Conservation (phyloP, 2,797 vertebrate genomes). For the Epinephelus malabaricus region DNA sequence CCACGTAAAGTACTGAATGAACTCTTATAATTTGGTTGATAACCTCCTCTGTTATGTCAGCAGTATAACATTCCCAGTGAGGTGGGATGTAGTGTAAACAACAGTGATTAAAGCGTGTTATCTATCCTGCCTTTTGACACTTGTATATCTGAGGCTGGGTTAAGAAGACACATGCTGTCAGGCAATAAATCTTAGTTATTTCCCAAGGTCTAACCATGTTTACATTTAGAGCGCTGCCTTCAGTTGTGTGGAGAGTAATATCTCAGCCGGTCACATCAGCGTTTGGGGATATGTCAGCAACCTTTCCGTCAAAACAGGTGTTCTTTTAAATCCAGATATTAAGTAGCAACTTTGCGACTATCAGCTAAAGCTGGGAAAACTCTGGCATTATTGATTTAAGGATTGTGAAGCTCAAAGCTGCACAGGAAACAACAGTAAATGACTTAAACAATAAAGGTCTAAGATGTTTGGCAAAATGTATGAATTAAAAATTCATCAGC, state of each 20-base stretch:
- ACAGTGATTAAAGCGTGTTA: slow-evolving; percentile 76
- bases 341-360: neutral
- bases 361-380: neutral
- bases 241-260: slow-evolving; percentile 43
- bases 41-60: slow-evolving; percentile 74
- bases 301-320: slow-evolving; percentile 37
- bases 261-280: slow-evolving; percentile 28
- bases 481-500: neutral
- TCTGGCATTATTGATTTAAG: neutral
- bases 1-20: slow-evolving; percentile 67
- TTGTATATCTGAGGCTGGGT: slow-evolving; percentile 66
- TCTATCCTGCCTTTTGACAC: slow-evolving; percentile 76
- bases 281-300: slow-evolving; percentile 39
- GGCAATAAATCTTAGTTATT: slow-evolving; percentile 76
- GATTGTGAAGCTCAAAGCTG: neutral
- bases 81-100: slow-evolving; percentile 71
- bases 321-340: slow-evolving; percentile 27
- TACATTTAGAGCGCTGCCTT: slow-evolving; percentile 45
- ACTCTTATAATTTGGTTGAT: slow-evolving; percentile 76
- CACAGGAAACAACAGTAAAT: neutral
- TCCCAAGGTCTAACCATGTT: slow-evolving; percentile 65
- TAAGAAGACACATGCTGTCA: slow-evolving; percentile 71
- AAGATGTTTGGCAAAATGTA: neutral
- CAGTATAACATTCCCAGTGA: slow-evolving; percentile 68
- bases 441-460: neutral